Evolutionary conservation across 2,113 vertebrate genomes (phyloP).

Genomic region (Odocoileus hemionus): DNA sequence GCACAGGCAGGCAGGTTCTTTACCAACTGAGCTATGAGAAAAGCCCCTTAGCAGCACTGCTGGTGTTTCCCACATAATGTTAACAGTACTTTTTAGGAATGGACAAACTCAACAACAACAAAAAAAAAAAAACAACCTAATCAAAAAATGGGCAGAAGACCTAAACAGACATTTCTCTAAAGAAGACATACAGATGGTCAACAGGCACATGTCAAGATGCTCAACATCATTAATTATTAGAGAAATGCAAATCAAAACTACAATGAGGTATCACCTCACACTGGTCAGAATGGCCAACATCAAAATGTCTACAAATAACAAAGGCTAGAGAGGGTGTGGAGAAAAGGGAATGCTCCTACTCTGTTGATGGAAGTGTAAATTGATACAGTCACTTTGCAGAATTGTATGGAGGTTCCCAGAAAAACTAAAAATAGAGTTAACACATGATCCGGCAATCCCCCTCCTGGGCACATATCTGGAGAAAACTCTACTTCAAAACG

Average conservation of each 20-base stretch:
- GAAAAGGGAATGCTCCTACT: background rate
- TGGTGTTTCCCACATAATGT: constrained; percentile 16
- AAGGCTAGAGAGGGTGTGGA: background rate
- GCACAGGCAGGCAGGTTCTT: background rate
- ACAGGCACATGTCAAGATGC: background rate
- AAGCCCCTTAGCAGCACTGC: background rate
- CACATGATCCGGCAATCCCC: background rate
- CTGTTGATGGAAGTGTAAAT: background rate
- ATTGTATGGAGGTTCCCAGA: background rate
- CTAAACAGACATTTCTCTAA: background rate
- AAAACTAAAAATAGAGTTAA: background rate
- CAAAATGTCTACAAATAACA: background rate
- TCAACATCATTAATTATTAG: background rate
- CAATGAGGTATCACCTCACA: background rate
- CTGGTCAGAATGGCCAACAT: background rate
- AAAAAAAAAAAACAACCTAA: background rate
- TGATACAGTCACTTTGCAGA: background rate
- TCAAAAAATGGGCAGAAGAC: background rate
- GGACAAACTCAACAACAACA: background rate
- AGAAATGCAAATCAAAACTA: background rate
- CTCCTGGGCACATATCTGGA: background rate
- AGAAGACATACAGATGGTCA: background rate
- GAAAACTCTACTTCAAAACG: background rate
- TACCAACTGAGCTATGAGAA: background rate
- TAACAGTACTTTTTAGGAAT: background rate